phyloP scores from a whole-genome alignment of 2,888 invertebrate species.

The Lycia hirtaria region DNA sequence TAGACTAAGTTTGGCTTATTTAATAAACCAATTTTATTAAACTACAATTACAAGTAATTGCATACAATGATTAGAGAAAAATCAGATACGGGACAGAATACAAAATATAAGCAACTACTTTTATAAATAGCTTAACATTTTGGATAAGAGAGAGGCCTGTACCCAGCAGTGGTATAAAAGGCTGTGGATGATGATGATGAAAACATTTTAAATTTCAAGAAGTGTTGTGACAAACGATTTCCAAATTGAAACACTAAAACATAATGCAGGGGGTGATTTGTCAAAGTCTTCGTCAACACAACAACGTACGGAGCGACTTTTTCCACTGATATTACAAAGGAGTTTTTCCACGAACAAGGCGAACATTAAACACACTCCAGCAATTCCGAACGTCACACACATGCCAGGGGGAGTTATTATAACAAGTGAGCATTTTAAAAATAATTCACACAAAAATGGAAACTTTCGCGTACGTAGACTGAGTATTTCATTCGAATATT shows the following conservation, averaged over 20 bases:
- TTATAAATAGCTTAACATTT: too few species aligned
- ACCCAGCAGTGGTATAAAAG: too few species aligned
- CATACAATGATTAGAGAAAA: too few species aligned
- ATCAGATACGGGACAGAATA: too few species aligned
- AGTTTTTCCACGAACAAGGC: conserved; percentile 23
- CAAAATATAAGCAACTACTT: neutral
- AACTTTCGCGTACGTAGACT: neutral
- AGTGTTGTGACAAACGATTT: neutral
- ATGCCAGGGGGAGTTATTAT: conserved; percentile 7
- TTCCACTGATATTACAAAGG: conserved; percentile 25
- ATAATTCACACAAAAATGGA: too few species aligned
- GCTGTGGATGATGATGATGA: too few species aligned
- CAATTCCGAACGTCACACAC: conserved; percentile 17
- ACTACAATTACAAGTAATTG: too few species aligned
- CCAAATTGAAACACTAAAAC: conserved; percentile 5
- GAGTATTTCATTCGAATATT: too few species aligned
- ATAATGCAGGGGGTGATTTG: conserved; percentile 24
- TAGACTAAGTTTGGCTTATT: too few species aligned
- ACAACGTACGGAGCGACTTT: conserved; percentile 17
- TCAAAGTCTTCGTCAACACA: conserved; percentile 29
- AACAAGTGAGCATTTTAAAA: neutral
- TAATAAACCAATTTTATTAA: too few species aligned
- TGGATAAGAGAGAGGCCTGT: too few species aligned
- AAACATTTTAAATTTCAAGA: neutral
- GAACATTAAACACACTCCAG: conserved; percentile 27